Evolutionary conservation across 1,140 invertebrate genomes (phyloP).

Genomic region (Eupeodes corollae): DNA sequence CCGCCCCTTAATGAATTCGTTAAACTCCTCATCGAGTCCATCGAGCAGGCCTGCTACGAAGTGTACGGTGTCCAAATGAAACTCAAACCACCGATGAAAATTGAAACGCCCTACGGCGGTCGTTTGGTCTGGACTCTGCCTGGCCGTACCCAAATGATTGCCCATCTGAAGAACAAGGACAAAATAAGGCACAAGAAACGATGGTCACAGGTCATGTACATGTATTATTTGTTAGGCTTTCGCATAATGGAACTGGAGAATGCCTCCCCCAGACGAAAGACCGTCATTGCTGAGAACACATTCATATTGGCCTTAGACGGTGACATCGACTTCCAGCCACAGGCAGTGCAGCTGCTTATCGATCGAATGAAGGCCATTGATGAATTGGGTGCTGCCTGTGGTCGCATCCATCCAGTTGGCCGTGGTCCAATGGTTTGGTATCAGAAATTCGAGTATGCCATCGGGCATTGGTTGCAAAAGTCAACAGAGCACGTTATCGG

Average conservation of each 20-base stretch:
- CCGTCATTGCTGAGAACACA: slow-evolving; percentile 73
- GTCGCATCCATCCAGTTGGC: slow-evolving; percentile 84
- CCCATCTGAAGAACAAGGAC: slow-evolving; percentile 79
- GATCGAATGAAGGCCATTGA: slow-evolving; percentile 87
- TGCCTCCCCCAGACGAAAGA: slow-evolving; percentile 48
- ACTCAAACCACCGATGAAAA: slow-evolving; percentile 61
- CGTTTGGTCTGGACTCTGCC: slow-evolving; percentile 74
- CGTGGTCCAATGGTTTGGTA: slow-evolving; percentile 86
- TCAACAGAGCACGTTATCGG: slow-evolving; percentile 88
- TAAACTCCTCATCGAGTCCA: slow-evolving; percentile 56
- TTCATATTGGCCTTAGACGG: slow-evolving; percentile 85
- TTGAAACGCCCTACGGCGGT: slow-evolving; percentile 76
- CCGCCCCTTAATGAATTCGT: slow-evolving; percentile 76
- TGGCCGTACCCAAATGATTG: slow-evolving; percentile 72
- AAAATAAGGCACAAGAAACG: slow-evolving; percentile 77
- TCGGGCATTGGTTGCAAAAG: slow-evolving; percentile 91
- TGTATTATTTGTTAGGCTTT: slow-evolving; percentile 84
- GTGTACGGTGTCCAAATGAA: slow-evolving; percentile 60
- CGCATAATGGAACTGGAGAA: slow-evolving; percentile 66
- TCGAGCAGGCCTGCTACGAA: slow-evolving; percentile 63
- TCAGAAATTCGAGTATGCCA: slow-evolving; percentile 87
- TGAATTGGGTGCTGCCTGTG: slow-evolving; percentile 80
- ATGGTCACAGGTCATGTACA: slow-evolving; percentile 86
- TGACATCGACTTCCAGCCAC: slow-evolving; percentile 84
- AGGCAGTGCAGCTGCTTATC: slow-evolving; percentile 71